Percentiles rank a stretch among this genome's conserved stretches.
These are phyloP conservation scores for Drosophila atripex DNA, from an alignment of 2,888 invertebrate species.

Conservation along the genomic window DNA sequence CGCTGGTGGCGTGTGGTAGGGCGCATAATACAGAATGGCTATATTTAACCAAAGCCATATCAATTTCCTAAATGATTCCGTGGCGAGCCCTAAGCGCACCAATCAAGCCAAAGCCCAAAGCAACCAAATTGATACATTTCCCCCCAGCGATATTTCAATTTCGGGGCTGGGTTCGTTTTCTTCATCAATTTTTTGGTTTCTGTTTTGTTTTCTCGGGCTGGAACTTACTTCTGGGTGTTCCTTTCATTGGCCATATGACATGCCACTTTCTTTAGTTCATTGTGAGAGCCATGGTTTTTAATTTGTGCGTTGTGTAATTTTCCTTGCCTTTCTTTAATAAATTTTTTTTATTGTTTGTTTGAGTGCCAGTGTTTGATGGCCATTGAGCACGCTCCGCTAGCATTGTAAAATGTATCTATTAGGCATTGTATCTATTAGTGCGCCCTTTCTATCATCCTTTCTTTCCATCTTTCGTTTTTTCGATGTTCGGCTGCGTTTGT, in stretches of 20 bases:
- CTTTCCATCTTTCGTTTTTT: constrained; percentile 26
- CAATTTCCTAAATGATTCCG: constrained; percentile 72
- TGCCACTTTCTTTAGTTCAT: constrained; percentile 68
- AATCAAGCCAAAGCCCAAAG: constrained; percentile 67
- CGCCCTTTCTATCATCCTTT: constrained; percentile 46
- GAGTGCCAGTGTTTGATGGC: constrained; percentile 68
- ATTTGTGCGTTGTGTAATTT: constrained; percentile 73
- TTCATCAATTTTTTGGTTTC: constrained; percentile 9
- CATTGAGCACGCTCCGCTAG: constrained; percentile 66
- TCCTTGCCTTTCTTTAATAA: constrained; percentile 72
- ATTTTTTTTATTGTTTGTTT: constrained; percentile 79
- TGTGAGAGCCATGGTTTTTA: constrained; percentile 54
- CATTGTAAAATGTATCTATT: constrained; percentile 71
- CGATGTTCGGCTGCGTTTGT: background rate
- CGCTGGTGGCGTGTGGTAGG: constrained; percentile 68
- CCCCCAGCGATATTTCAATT: constrained; percentile 66
- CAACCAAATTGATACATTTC: constrained; percentile 74
- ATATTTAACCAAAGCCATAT: constrained; percentile 58
- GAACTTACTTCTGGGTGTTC: constrained; percentile 71
- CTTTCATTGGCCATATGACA: constrained; percentile 73
- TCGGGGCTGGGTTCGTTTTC: constrained; percentile 42
- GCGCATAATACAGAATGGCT: constrained; percentile 27
- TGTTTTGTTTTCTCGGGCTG: constrained; percentile 21
- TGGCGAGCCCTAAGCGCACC: constrained; percentile 59
- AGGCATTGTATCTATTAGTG: constrained; percentile 67